Percentiles rank a stretch among this genome's conserved stretches.
Evolutionary conservation across 23 tunicate species (phyloP).

Genomic region (Pegea sp.): DNA sequence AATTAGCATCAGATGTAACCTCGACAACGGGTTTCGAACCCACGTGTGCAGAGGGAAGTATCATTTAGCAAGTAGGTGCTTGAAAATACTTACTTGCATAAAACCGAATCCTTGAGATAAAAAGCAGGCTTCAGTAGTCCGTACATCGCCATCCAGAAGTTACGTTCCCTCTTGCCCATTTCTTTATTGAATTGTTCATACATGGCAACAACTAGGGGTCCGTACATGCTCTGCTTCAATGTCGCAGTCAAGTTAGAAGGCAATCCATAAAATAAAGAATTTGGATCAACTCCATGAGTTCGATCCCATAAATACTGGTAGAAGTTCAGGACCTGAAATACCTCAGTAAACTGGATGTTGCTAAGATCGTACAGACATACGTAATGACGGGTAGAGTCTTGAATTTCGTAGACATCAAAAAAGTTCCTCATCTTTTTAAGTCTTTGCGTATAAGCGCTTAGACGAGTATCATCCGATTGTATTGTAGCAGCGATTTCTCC

Average conservation of each 20-base stretch:
- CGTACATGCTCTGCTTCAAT: constrained; percentile 24
- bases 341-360: neutral
- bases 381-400: too few species aligned
- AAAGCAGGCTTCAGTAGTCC: constrained; percentile 8
- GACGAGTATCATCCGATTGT: constrained; percentile 16
- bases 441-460: constrained; percentile 9
- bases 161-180: constrained; percentile 5
- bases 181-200: neutral
- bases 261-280: constrained; percentile 6
- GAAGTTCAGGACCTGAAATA: constrained; percentile 11
- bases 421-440: constrained; percentile 12
- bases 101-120: constrained; percentile 4
- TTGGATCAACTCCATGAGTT: constrained; percentile 19
- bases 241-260: constrained; percentile 8
- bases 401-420: constrained; percentile 13
- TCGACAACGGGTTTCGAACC: too few species aligned
- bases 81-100: constrained; percentile 24
- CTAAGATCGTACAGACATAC: too few species aligned
- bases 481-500: constrained; percentile 36
- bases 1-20: too few species aligned
- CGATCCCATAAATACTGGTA: constrained; percentile 27
- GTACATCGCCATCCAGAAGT: constrained; percentile 13
- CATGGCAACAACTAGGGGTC: constrained; percentile 12
- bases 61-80: too few species aligned
- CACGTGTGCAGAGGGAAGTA: too few species aligned